These are phyloP conservation scores for Plecotus auritus DNA, from an alignment of 2,113 vertebrate species.

Conservation along the genomic window DNA sequence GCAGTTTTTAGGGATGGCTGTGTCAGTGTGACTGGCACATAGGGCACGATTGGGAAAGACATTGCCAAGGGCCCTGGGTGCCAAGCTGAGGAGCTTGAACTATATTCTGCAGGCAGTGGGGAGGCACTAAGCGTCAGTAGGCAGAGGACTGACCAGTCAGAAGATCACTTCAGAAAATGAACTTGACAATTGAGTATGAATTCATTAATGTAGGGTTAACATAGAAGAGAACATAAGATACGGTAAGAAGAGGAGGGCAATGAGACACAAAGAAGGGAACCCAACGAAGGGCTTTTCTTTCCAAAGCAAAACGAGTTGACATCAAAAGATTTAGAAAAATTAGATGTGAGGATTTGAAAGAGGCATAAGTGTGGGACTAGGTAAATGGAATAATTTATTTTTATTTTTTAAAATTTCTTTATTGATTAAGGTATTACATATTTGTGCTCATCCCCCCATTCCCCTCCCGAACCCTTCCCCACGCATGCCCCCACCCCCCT, in stretches of 20 bases:
- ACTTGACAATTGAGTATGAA: neutral
- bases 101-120: neutral
- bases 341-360: neutral
- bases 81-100: neutral
- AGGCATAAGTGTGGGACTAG: neutral
- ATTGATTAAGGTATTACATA: no score
- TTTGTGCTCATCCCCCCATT: no score
- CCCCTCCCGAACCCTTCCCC: no score
- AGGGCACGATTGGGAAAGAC: neutral
- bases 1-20: neutral
- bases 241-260: neutral
- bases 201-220: neutral
- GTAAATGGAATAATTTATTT: neutral
- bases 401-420: no score
- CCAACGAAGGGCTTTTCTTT: neutral
- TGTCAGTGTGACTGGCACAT: neutral
- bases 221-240: neutral
- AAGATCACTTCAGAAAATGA: neutral
- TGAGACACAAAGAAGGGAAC: neutral
- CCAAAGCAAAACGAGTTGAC: neutral
- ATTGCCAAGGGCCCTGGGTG: neutral
- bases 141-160: neutral
- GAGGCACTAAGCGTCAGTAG: neutral
- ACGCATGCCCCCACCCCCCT: no score
- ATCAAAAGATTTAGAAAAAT: neutral